A percentile compares a stretch with the other conserved stretches of the same genome.
Conservation (phyloP, 1,140 invertebrate species). For the Drosophila takahashii region DNA sequence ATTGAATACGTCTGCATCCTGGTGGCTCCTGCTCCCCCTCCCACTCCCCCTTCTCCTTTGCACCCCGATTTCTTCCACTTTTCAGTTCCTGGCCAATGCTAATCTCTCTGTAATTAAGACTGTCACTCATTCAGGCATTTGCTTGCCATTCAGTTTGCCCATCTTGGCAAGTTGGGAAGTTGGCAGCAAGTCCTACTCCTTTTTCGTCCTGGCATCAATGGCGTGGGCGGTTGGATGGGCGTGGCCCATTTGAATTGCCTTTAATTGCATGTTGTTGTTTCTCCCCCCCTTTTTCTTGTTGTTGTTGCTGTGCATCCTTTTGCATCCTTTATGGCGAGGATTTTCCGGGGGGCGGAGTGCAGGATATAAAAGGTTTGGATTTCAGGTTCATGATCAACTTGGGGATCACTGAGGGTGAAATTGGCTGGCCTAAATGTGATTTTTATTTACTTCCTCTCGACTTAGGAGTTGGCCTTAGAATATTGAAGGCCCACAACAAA, state of each 20-base stretch:
- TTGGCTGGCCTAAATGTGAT: conserved; percentile 27
- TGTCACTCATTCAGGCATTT: conserved; percentile 69
- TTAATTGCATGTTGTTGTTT: conserved; percentile 53
- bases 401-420: conserved; percentile 2
- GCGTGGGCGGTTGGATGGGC: conserved; percentile 5
- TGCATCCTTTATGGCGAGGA: background rate
- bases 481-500: conserved; percentile 1
- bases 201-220: conserved; percentile 12
- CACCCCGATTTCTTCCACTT: conserved; percentile 9
- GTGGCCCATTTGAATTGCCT: conserved; percentile 57
- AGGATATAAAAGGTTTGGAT: background rate
- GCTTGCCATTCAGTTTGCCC: conserved; percentile 48
- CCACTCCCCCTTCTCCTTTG: background rate
- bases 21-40: conserved; percentile 8
- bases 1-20: conserved; percentile 67
- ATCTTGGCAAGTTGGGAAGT: conserved; percentile 29
- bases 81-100: conserved; percentile 52
- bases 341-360: background rate
- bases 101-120: conserved; percentile 79
- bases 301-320: conserved; percentile 2
- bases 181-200: background rate
- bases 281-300: background rate
- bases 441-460: conserved; percentile 31
- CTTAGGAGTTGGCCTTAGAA: conserved; percentile 6
- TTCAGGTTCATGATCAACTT: conserved; percentile 14